phyloP scores from a whole-genome alignment of 2,888 invertebrate genomes.

The Pyrochroa serraticornis region DNA sequence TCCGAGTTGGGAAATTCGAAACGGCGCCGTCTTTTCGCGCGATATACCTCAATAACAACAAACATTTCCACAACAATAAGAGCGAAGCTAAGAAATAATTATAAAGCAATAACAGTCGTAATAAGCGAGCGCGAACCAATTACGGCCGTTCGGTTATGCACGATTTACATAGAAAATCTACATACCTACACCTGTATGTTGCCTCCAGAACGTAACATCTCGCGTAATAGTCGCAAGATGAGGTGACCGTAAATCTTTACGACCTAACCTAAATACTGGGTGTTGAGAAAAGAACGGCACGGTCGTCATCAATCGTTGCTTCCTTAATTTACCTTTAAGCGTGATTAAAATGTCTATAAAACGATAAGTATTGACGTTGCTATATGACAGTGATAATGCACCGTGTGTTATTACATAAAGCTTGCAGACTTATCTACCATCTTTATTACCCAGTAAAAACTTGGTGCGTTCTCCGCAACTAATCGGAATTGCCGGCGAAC shows the following conservation, averaged over 20 bases:
- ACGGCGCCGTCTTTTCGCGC: too few species aligned
- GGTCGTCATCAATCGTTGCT: not conserved
- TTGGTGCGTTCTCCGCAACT: slow-evolving; percentile 3
- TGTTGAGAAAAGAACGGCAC: too few species aligned
- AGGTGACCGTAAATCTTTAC: too few species aligned
- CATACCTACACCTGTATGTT: too few species aligned
- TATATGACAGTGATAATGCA: slow-evolving; percentile 15
- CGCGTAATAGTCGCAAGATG: too few species aligned
- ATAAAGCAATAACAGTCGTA: slow-evolving; percentile 15
- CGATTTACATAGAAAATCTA: too few species aligned
- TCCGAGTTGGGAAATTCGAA: too few species aligned
- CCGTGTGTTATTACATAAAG: slow-evolving; percentile 12
- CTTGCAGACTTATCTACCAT: slow-evolving; percentile 14
- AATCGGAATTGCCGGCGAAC: not conserved
- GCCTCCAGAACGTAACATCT: too few species aligned
- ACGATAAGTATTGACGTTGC: slow-evolving; percentile 17
- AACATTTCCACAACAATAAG: too few species aligned
- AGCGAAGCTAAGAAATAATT: slow-evolving; percentile 8
- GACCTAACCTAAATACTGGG: too few species aligned
- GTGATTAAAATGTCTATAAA: slow-evolving; percentile 16
- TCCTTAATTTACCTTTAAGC: slow-evolving; percentile 6
- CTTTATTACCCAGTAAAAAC: slow-evolving; percentile 13
- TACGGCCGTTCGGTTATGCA: too few species aligned
- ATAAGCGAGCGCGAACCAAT: slow-evolving; percentile 1
- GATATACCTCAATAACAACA: too few species aligned